A percentile compares a stretch with the other conserved stretches of the same genome.
phyloP scores from a whole-genome alignment of 2,113 vertebrate genomes.

The Petaurus breviceps region DNA sequence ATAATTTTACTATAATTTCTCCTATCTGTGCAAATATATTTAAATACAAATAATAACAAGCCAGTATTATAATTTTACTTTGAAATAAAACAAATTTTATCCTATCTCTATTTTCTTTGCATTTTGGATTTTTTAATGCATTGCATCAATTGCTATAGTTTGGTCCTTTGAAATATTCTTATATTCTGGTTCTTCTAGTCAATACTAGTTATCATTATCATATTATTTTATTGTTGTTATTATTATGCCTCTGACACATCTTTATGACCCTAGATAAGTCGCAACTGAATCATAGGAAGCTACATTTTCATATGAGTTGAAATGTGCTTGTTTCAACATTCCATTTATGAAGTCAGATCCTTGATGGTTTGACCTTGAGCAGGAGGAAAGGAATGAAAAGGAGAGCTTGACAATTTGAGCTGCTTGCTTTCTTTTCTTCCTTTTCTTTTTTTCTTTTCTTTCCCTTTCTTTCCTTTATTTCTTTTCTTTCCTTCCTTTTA shows the following conservation, averaged over 20 bases:
- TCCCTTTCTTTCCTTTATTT: background rate
- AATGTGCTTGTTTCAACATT: background rate
- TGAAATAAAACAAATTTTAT: background rate
- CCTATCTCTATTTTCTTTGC: background rate
- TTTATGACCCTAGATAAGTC: background rate
- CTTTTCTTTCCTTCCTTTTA: too few relatives aligned
- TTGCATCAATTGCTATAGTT: background rate
- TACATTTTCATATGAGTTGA: background rate
- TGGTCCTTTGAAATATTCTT: background rate
- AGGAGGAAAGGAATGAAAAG: background rate
- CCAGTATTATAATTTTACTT: background rate
- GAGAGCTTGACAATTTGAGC: background rate
- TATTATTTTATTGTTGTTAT: background rate
- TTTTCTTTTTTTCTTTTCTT: background rate
- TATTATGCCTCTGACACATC: background rate
- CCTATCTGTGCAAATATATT: background rate
- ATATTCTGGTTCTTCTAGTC: background rate
- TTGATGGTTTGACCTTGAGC: background rate
- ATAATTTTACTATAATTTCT: background rate
- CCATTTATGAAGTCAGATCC: background rate
- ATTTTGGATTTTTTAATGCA: background rate
- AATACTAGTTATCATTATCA: background rate
- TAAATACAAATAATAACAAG: background rate
- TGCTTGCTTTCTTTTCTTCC: background rate
- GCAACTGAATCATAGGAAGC: background rate